Conservation (phyloP, 2,888 invertebrate species). For the Noctua janthina region DNA sequence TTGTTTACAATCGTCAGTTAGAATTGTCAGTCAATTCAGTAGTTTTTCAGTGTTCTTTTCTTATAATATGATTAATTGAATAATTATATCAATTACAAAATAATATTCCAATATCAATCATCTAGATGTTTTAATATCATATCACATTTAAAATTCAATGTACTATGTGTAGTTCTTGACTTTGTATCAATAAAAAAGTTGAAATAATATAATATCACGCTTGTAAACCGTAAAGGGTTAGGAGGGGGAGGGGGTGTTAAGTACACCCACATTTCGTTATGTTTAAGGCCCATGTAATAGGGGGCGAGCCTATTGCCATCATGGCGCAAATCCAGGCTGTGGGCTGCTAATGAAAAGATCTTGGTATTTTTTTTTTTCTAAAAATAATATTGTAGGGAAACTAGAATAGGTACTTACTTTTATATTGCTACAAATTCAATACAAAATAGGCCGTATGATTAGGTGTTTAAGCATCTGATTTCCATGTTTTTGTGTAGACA, state of each 20-base stretch:
- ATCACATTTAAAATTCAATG: constrained; percentile 5
- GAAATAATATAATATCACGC: neutral
- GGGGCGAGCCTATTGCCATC: neutral
- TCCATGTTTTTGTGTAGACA: constrained; percentile 3
- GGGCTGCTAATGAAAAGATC: neutral
- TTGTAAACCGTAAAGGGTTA: too few relatives aligned
- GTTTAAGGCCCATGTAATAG: neutral
- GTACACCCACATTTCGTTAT: neutral
- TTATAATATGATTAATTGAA: neutral
- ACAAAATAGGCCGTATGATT: constrained; percentile 24
- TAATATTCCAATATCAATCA: constrained; percentile 11
- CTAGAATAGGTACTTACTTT: neutral
- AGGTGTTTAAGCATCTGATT: neutral
- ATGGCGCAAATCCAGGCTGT: neutral
- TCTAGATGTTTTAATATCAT: constrained; percentile 4
- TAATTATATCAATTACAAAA: constrained; percentile 9
- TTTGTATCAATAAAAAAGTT: constrained; percentile 26
- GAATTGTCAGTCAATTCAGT: neutral
- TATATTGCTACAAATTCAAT: constrained; percentile 21
- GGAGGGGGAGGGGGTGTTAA: neutral
- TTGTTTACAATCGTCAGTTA: neutral
- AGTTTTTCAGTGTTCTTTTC: neutral
- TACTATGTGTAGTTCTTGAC: neutral
- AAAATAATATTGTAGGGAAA: neutral
- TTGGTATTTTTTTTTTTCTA: neutral